Conservation (phyloP, 1,140 invertebrate genomes). For the Macrobrachium nipponense region DNA sequence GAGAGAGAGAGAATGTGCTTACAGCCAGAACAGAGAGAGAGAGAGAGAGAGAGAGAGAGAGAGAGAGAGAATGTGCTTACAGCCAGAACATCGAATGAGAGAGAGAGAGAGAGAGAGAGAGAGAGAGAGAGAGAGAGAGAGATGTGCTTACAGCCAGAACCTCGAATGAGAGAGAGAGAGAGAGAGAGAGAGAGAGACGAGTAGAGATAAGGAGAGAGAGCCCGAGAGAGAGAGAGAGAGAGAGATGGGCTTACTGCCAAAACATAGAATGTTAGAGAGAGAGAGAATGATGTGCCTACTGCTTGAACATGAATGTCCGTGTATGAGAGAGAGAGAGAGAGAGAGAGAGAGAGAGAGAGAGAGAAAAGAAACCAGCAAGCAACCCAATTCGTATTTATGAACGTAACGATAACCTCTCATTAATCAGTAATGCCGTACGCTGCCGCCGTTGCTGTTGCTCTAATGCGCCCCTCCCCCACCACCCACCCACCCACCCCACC, state of each 20-base stretch:
- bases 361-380: neutral
- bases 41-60: too few species aligned
- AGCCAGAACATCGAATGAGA: neutral
- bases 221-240: neutral
- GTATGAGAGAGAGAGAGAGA: neutral
- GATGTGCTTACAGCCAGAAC: neutral
- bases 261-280: neutral
- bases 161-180: neutral
- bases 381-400: too few species aligned
- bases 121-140: neutral
- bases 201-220: too few species aligned
- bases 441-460: too few species aligned
- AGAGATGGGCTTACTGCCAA: neutral
- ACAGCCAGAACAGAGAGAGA: too few species aligned
- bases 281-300: neutral
- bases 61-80: neutral
- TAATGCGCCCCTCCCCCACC: too few species aligned
- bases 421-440: too few species aligned
- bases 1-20: neutral
- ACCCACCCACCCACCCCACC: too few species aligned
- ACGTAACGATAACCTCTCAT: too few species aligned
- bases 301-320: too few species aligned
- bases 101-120: neutral
- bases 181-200: neutral
- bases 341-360: neutral